Conservation (phyloP, 2,797 vertebrate species). For the Peromyscus nudipes region DNA sequence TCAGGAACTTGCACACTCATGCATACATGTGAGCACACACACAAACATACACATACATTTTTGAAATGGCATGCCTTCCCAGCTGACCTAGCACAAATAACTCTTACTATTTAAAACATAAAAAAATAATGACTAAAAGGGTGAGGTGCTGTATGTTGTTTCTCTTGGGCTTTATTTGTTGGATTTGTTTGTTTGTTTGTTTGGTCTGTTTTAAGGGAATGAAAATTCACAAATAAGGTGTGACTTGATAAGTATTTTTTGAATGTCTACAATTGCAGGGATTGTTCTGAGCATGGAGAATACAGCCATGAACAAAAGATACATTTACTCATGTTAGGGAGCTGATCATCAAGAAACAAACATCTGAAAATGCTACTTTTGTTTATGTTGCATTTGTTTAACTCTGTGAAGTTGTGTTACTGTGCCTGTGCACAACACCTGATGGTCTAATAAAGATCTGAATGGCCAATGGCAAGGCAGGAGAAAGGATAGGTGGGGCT, state of each 20-base stretch:
- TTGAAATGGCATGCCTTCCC: background rate
- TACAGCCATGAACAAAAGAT: background rate
- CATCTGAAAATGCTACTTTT: background rate
- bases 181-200: background rate
- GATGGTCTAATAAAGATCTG: too few relatives aligned
- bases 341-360: background rate
- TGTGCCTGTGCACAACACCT: too few relatives aligned
- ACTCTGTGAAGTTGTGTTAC: too few relatives aligned
- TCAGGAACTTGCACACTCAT: background rate
- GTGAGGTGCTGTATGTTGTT: background rate
- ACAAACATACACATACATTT: background rate
- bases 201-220: background rate
- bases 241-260: conserved; percentile 35
- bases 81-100: conserved; percentile 22
- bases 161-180: background rate
- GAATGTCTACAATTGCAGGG: background rate
- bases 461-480: too few relatives aligned
- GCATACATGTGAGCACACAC: background rate
- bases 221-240: background rate
- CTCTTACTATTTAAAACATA: background rate
- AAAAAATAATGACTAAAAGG: background rate
- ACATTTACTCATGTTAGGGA: background rate
- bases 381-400: too few relatives aligned
- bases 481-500: too few relatives aligned
- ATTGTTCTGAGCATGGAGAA: background rate